Conservation (phyloP, 1,140 invertebrate genomes). For the Tetramorium alpestre region DNA sequence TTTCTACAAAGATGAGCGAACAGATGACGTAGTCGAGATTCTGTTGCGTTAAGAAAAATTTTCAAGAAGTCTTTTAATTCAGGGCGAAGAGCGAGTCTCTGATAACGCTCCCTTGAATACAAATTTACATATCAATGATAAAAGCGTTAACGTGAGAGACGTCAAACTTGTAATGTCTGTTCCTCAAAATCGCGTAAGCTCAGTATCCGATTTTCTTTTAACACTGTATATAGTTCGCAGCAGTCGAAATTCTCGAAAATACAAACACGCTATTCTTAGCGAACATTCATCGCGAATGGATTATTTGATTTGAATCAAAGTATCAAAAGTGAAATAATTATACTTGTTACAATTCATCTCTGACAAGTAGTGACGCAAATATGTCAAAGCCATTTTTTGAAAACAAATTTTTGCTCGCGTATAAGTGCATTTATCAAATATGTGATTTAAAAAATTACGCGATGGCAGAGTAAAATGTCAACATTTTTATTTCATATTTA, state of each 20-base stretch:
- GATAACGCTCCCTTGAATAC: slow-evolving; percentile 3
- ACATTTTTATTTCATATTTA: slow-evolving; percentile 26
- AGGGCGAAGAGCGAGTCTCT: not conserved
- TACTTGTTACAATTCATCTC: not conserved
- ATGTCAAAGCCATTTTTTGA: not conserved
- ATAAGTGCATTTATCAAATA: not conserved
- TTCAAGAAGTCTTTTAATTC: not conserved
- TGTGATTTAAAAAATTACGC: not conserved
- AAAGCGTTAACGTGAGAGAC: not conserved
- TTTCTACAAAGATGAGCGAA: not conserved
- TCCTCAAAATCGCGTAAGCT: not conserved
- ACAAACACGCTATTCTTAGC: not conserved
- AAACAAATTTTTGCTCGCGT: not conserved
- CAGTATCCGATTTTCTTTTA: not conserved
- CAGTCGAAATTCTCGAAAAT: not conserved
- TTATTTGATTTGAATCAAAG: not conserved
- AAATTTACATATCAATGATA: slow-evolving; percentile 21
- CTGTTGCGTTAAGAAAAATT: slow-evolving; percentile 9
- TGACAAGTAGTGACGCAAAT: not conserved
- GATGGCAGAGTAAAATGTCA: not conserved
- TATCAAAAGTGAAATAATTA: not conserved
- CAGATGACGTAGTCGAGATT: not conserved
- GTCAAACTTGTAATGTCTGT: not conserved
- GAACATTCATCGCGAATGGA: not conserved
- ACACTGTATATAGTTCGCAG: not conserved